phyloP scores from a whole-genome alignment of 2,888 invertebrate species.

The Lobophora halterata region DNA sequence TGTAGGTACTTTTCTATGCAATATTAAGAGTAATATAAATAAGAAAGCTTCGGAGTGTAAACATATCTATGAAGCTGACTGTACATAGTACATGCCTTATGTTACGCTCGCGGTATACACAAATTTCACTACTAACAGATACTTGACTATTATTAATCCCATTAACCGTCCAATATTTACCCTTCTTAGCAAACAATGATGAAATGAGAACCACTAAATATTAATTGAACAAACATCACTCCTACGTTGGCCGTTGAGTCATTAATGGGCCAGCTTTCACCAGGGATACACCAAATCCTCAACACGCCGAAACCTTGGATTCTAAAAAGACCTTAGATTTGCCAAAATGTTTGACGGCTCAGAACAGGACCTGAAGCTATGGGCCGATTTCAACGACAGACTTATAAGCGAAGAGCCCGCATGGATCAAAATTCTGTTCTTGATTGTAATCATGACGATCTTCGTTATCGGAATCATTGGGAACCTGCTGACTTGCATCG shows the following conservation, averaged over 20 bases:
- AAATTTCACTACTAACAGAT: not conserved
- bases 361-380: constrained; percentile 33
- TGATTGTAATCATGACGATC: constrained; percentile 34
- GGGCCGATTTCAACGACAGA: constrained; percentile 41
- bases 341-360: constrained; percentile 8
- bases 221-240: constrained; percentile 18
- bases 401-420: constrained; percentile 32
- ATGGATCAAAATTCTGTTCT: constrained; percentile 34
- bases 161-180: constrained; percentile 14
- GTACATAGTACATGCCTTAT: no score
- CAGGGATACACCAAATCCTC: not conserved
- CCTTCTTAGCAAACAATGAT: constrained; percentile 15
- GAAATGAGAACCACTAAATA: constrained; percentile 12
- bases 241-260: constrained; percentile 10
- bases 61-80: no score
- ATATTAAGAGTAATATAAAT: no score
- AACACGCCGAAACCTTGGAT: not conserved
- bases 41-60: no score
- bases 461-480: constrained; percentile 52
- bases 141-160: constrained; percentile 5
- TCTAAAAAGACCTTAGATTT: not conserved
- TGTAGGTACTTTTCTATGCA: no score
- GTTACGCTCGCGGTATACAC: no score
- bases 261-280: constrained; percentile 9
- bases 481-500: constrained; percentile 63